These are phyloP conservation scores for Rhinopomastus cyanomelas DNA, from an alignment of 2,113 vertebrate genomes.

Conservation along the genomic window DNA sequence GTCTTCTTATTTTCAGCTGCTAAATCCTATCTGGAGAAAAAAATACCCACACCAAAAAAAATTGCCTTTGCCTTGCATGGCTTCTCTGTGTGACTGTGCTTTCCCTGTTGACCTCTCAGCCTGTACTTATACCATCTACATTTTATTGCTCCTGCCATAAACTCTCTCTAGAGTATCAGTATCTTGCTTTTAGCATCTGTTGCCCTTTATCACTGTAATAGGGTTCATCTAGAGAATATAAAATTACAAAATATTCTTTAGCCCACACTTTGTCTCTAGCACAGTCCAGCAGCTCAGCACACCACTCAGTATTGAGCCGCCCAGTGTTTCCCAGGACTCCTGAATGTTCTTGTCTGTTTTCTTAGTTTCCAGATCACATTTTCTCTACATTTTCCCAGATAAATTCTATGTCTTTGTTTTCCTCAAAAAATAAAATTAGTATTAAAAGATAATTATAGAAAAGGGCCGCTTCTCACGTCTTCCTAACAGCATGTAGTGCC, in stretches of 20 bases:
- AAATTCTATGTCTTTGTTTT: not conserved
- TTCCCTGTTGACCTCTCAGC: not conserved
- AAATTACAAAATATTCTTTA: not conserved
- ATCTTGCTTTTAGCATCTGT: conserved; percentile 15
- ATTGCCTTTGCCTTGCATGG: not conserved
- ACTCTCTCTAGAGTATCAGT: not conserved
- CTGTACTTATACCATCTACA: not conserved
- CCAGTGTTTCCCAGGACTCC: not conserved
- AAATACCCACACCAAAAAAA: not conserved
- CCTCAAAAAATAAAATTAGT: not conserved
- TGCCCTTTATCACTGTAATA: not conserved
- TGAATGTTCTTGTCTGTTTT: not conserved
- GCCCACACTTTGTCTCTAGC: not conserved
- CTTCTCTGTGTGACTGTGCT: not conserved
- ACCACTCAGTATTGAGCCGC: not conserved
- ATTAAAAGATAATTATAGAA: not conserved
- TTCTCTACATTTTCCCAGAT: not conserved
- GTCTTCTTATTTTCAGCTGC: not conserved
- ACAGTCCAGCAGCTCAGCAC: not conserved
- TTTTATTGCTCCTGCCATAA: not conserved
- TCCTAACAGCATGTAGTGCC: not conserved
- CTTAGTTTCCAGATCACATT: not conserved
- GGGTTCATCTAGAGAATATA: not conserved
- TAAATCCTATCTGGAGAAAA: not conserved
- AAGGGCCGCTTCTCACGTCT: not conserved